Evolutionary conservation across 2,888 invertebrate species (phyloP).

Genomic region (Pseudococcus longispinus): DNA sequence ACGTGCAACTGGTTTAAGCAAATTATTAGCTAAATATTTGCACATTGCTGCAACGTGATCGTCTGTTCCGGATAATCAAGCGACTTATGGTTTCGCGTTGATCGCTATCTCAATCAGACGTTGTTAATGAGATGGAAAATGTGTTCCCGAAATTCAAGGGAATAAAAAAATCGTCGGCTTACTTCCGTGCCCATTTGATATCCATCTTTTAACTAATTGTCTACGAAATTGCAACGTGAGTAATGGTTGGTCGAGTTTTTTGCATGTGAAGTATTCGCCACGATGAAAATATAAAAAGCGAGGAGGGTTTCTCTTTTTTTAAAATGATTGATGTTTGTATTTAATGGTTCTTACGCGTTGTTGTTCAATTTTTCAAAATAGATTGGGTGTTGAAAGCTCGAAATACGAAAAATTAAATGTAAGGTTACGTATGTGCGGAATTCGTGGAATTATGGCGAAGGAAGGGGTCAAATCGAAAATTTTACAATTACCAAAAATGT

Average conservation of each 20-base stretch:
- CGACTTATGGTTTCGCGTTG: background rate
- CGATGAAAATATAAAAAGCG: background rate
- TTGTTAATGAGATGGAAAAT: slow-evolving; percentile 21
- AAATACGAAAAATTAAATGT: too few species aligned
- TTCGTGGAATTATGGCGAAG: too few species aligned
- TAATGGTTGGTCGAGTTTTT: background rate
- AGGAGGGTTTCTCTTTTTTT: background rate
- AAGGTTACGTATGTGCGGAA: too few species aligned
- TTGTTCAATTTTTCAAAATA: too few species aligned
- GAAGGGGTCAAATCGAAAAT: too few species aligned
- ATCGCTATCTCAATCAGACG: slow-evolving; percentile 11
- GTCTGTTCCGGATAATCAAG: background rate
- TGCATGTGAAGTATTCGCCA: background rate
- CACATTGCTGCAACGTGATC: background rate
- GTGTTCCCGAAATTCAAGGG: background rate
- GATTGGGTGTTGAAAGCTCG: too few species aligned
- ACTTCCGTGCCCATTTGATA: slow-evolving; percentile 17
- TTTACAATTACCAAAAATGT: too few species aligned
- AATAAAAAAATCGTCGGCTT: background rate
- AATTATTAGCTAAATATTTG: slow-evolving; percentile 5
- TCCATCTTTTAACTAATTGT: slow-evolving; percentile 6
- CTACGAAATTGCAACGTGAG: background rate
- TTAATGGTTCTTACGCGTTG: too few species aligned
- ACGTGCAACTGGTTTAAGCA: background rate
- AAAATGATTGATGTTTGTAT: background rate